Evolutionary conservation across 1,140 invertebrate species (phyloP).

Genomic region (Trachymyrmex septentrionalis): DNA sequence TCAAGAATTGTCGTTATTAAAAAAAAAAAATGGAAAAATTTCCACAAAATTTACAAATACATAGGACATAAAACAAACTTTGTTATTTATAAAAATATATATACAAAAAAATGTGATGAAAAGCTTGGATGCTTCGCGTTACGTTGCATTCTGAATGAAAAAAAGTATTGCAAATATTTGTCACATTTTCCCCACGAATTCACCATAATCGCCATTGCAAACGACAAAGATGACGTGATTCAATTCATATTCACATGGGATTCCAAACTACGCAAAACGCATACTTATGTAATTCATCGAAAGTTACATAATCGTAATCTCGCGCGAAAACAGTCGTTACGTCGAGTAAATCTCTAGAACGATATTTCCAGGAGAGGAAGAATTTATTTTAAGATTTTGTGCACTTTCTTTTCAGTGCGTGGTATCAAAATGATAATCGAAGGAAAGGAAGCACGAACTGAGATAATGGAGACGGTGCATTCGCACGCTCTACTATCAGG

Average conservation of each 20-base stretch:
- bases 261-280: not conserved
- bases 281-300: slow-evolving; percentile 5
- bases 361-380: not conserved
- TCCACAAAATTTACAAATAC: not conserved
- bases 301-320: slow-evolving; percentile 19
- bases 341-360: not conserved
- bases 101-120: not conserved
- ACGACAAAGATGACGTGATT: not conserved
- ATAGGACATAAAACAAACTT: slow-evolving; percentile 9
- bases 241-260: not conserved
- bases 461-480: not conserved
- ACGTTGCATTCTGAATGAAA: not conserved
- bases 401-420: no score
- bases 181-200: not conserved
- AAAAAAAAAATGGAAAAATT: no score
- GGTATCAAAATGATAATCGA: not conserved
- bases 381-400: not conserved
- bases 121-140: not conserved
- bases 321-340: not conserved
- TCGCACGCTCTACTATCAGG: no score
- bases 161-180: not conserved
- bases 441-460: not conserved
- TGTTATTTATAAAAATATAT: not conserved
- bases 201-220: not conserved
- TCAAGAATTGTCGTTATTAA: not conserved